Evolutionary conservation across 2,113 vertebrate genomes (phyloP).

Genomic region (Bostrychus sinensis): DNA sequence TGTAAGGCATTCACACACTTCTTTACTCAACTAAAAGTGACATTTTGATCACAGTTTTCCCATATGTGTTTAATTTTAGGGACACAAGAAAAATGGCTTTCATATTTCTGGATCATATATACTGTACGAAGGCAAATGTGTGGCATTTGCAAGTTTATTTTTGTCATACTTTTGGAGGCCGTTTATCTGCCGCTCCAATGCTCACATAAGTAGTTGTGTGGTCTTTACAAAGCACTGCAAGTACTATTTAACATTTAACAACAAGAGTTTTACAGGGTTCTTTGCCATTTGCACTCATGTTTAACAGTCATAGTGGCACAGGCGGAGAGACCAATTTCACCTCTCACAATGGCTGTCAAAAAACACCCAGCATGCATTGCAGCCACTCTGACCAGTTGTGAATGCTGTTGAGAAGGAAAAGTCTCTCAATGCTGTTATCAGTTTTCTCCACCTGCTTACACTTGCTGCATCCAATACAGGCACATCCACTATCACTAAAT

Average conservation of each 20-base stretch:
- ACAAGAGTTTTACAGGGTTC: neutral
- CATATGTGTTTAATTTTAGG: neutral
- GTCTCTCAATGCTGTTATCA: neutral
- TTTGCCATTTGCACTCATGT: constrained; percentile 1
- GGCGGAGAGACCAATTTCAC: constrained; percentile 8
- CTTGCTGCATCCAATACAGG: neutral
- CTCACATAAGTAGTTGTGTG: constrained; percentile 2
- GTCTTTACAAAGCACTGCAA: constrained; percentile 4
- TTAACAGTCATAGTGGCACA: constrained; percentile 12
- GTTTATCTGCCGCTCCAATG: neutral
- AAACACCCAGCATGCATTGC: constrained; percentile 9
- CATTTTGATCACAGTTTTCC: neutral
- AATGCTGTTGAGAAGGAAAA: neutral
- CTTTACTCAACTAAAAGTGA: neutral
- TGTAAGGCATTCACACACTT: neutral
- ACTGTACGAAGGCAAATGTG: neutral
- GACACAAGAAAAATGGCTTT: neutral
- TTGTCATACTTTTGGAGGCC: neutral
- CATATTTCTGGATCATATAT: neutral
- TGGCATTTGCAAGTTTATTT: constrained; percentile 1
- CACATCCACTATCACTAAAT: neutral
- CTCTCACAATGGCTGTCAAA: constrained; percentile 1
- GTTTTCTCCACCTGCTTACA: neutral
- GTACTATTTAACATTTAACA: neutral
- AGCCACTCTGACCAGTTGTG: neutral